Evolutionary conservation across 2,888 invertebrate genomes (phyloP).

Genomic region (Tetramorium bicarinatum): DNA sequence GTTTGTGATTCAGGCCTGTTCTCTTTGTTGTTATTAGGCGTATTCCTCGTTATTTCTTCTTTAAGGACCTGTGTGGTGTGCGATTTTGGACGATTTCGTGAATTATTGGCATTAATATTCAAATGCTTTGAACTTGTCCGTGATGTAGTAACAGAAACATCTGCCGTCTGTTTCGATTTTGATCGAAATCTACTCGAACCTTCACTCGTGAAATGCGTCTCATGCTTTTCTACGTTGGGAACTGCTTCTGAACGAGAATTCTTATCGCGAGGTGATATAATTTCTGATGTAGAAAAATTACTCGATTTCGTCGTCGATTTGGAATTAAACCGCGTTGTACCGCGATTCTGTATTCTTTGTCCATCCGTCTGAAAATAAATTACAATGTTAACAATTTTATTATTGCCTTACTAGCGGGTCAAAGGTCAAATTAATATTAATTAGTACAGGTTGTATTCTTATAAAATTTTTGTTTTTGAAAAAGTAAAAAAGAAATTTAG

Average conservation of each 20-base stretch:
- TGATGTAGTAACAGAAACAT: slow-evolving; percentile 1
- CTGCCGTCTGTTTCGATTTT: slow-evolving; percentile 25
- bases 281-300: slow-evolving; percentile 58
- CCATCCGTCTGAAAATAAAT: slow-evolving; percentile 76
- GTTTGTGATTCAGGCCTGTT: neutral
- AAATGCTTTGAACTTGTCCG: slow-evolving; percentile 9
- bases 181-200: slow-evolving; percentile 35
- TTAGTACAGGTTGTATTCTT: neutral
- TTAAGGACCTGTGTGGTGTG: neutral
- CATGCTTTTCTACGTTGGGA: slow-evolving; percentile 55
- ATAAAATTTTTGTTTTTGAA: neutral
- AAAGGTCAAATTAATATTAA: neutral
- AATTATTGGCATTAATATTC: slow-evolving; percentile 3
- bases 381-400: neutral
- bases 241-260: slow-evolving; percentile 42
- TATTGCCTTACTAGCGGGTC: neutral
- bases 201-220: slow-evolving; percentile 51
- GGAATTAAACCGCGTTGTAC: slow-evolving; percentile 77
- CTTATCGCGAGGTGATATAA: slow-evolving; percentile 60
- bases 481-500: neutral
- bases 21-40: neutral
- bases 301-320: slow-evolving; percentile 73
- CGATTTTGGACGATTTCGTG: slow-evolving; percentile 16
- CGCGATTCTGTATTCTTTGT: slow-evolving; percentile 76
- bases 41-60: neutral